These are phyloP conservation scores for Ochropacha duplaris DNA, from an alignment of 2,888 invertebrate genomes.

Conservation along the genomic window DNA sequence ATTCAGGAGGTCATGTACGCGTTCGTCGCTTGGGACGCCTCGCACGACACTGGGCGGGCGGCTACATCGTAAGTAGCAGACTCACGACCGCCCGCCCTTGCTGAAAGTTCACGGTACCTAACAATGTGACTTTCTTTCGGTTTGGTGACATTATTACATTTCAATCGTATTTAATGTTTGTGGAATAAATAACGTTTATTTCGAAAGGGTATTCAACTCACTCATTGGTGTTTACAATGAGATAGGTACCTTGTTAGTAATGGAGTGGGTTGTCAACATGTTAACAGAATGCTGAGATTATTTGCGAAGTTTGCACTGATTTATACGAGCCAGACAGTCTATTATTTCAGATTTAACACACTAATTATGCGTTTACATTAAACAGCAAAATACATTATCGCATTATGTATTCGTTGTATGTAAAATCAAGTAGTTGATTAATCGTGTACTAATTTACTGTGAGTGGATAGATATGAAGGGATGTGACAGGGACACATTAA, in stretches of 20 bases:
- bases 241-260: background rate
- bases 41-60: constrained; percentile 76
- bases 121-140: constrained; percentile 62
- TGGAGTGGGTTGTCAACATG: constrained; percentile 1
- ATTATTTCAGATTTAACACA: constrained; percentile 1
- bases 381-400: background rate
- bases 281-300: background rate
- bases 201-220: constrained; percentile 38
- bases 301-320: background rate
- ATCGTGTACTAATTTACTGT: background rate
- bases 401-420: background rate
- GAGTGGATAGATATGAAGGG: background rate
- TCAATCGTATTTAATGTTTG: constrained; percentile 52
- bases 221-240: constrained; percentile 17
- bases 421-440: background rate
- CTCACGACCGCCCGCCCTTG: constrained; percentile 56
- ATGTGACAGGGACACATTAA: background rate
- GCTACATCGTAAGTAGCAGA: constrained; percentile 19
- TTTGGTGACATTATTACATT: constrained; percentile 60
- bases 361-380: background rate
- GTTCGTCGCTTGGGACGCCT: constrained; percentile 62
- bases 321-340: background rate
- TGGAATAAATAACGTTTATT: constrained; percentile 49
- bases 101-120: constrained; percentile 77
- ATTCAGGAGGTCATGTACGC: constrained; percentile 37